Evolutionary conservation across 2,113 vertebrate genomes (phyloP).

Genomic region (Aptenodytes forsteri): DNA sequence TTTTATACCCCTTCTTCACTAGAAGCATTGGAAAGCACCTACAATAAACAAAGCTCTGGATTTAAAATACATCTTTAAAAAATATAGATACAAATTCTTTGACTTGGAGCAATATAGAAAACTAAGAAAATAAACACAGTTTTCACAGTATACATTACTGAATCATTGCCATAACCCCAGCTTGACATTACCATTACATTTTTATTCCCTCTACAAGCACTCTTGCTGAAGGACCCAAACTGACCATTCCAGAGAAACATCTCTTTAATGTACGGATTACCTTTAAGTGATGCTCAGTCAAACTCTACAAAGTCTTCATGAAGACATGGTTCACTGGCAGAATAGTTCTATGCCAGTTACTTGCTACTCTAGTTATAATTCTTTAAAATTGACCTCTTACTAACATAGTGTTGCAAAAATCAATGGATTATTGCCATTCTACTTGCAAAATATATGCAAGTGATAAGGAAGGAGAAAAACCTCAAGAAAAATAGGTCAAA

Average conservation of each 20-base stretch:
- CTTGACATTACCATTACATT: neutral
- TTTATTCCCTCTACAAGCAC: neutral
- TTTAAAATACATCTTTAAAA: neutral
- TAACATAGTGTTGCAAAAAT: neutral
- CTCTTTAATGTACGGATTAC: neutral
- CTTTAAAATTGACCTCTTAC: neutral
- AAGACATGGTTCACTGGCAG: neutral
- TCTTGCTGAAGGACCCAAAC: slow-evolving; percentile 19
- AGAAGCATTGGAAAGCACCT: neutral
- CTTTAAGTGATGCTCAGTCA: neutral
- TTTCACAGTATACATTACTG: neutral
- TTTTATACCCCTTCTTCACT: neutral
- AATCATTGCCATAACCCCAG: neutral
- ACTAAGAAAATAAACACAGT: neutral
- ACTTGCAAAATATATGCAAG: neutral
- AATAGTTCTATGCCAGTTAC: neutral
- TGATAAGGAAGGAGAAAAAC: neutral
- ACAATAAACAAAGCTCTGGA: neutral
- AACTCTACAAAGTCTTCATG: neutral
- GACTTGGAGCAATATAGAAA: neutral
- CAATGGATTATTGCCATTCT: neutral
- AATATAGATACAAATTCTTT: neutral
- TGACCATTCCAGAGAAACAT: slow-evolving; percentile 19
- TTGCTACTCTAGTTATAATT: neutral
- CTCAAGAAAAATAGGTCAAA: neutral